These are phyloP conservation scores for Petrosia ficiformis DNA, from an alignment of 37 sponge, comb jelly and placozoan species.

Conservation along the genomic window DNA sequence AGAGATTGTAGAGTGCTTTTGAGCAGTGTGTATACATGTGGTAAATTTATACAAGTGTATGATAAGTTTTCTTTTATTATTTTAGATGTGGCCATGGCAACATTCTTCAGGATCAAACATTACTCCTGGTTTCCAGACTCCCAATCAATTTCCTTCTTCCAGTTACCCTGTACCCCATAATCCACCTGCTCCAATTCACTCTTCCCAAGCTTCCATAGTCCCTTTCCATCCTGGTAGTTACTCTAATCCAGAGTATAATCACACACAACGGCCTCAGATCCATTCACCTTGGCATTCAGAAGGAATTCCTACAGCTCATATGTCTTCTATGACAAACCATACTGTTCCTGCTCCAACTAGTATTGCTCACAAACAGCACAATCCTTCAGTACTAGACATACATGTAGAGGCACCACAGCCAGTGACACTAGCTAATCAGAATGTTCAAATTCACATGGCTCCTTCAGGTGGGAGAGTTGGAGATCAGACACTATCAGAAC, in stretches of 20 bases:
- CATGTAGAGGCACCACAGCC: too few species aligned
- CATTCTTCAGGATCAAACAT: background rate
- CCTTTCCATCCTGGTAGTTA: background rate
- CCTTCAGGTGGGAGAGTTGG: too few species aligned
- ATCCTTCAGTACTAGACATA: too few species aligned
- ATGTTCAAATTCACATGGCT: too few species aligned
- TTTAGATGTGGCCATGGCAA: background rate
- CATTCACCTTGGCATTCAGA: background rate
- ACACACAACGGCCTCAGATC: slow-evolving; percentile 1
- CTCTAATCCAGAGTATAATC: background rate
- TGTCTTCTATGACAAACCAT: too few species aligned
- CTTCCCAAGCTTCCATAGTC: too few species aligned
- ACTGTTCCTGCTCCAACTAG: background rate
- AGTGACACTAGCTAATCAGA: too few species aligned
- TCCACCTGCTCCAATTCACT: background rate
- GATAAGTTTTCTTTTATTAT: too few species aligned
- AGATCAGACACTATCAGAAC: too few species aligned
- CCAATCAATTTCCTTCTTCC: background rate
- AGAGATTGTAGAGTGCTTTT: too few species aligned
- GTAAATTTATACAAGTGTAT: too few species aligned
- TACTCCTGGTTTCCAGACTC: background rate
- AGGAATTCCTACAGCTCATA: background rate
- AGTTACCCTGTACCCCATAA: background rate
- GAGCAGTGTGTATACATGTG: too few species aligned
- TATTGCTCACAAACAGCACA: background rate